Percentiles rank a stretch among this genome's conserved stretches.
Evolutionary conservation across 2,888 invertebrate species (phyloP).

Genomic region (Carcina quercana): DNA sequence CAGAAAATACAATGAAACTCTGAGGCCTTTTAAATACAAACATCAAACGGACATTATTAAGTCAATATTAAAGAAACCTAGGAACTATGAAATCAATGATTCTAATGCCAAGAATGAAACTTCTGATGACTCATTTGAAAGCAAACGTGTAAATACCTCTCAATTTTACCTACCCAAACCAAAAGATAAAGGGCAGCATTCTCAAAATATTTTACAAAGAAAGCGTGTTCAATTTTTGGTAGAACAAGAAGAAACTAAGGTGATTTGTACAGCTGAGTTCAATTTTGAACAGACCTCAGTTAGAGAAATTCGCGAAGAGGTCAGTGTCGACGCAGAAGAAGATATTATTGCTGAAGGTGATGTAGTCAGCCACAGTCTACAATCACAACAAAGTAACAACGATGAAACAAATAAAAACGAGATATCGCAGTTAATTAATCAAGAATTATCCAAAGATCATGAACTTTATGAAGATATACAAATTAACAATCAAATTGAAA

Average conservation of each 20-base stretch:
- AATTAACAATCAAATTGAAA: conserved; percentile 21
- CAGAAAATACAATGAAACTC: conserved; percentile 39
- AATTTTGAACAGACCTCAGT: conserved; percentile 50
- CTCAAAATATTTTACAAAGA: conserved; percentile 62
- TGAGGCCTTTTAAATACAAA: conserved; percentile 43
- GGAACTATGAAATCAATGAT: conserved; percentile 46
- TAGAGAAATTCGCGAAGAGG: conserved; percentile 27
- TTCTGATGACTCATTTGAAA: conserved; percentile 42
- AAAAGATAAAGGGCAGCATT: conserved; percentile 45
- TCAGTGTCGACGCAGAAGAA: conserved; percentile 36
- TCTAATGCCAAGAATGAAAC: conserved; percentile 37
- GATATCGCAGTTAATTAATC: conserved; percentile 30
- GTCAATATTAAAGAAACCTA: conserved; percentile 76
- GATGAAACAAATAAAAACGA: conserved; percentile 23
- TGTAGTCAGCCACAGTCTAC: conserved; percentile 52
- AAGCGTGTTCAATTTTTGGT: conserved; percentile 84
- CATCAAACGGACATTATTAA: conserved; percentile 66
- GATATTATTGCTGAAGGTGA: conserved; percentile 52
- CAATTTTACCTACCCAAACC: conserved; percentile 79
- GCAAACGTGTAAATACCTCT: conserved; percentile 53
- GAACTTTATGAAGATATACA: conserved; percentile 27
- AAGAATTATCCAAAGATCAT: conserved; percentile 23
- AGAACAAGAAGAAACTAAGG: conserved; percentile 74
- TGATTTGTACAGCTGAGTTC: conserved; percentile 65
- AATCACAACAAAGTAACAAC: conserved; percentile 21